These are phyloP conservation scores for Poeciliopsis occidentalis DNA, from an alignment of 2,113 vertebrate species.

Conservation along the genomic window DNA sequence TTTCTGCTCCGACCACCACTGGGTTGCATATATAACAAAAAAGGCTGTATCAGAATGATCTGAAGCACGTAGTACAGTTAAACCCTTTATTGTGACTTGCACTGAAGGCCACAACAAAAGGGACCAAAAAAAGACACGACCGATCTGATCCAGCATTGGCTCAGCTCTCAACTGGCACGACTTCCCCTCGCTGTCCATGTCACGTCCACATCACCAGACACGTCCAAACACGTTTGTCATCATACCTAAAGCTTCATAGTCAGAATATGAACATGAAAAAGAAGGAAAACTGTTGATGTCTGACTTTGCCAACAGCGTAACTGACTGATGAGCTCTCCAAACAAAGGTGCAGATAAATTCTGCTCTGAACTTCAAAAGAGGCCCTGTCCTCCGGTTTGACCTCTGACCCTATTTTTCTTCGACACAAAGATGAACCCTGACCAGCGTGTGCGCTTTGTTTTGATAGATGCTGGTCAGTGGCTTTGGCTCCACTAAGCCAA, in stretches of 20 bases:
- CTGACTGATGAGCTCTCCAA: not conserved
- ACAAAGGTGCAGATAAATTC: conserved; percentile 9
- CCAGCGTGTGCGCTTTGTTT: conserved; percentile 42
- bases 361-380: conserved; percentile 33
- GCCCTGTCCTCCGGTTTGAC: conserved; percentile 29
- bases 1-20: conserved; percentile 22
- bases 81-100: conserved; percentile 65
- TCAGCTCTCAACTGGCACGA: conserved; percentile 14
- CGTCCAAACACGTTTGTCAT: conserved; percentile 49
- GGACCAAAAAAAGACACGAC: conserved; percentile 38
- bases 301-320: not conserved
- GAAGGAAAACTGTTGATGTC: not conserved
- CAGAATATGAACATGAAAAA: conserved; percentile 13
- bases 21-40: conserved; percentile 12
- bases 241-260: conserved; percentile 21
- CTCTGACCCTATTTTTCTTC: conserved; percentile 25
- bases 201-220: conserved; percentile 59
- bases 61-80: conserved; percentile 64
- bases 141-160: conserved; percentile 34
- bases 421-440: conserved; percentile 36
- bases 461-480: conserved; percentile 57
- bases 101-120: conserved; percentile 61
- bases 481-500: conserved; percentile 47
- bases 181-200: conserved; percentile 52
- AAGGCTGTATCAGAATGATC: conserved; percentile 65